phyloP scores from a whole-genome alignment of 2,888 invertebrate genomes.

The Phortica magna region DNA sequence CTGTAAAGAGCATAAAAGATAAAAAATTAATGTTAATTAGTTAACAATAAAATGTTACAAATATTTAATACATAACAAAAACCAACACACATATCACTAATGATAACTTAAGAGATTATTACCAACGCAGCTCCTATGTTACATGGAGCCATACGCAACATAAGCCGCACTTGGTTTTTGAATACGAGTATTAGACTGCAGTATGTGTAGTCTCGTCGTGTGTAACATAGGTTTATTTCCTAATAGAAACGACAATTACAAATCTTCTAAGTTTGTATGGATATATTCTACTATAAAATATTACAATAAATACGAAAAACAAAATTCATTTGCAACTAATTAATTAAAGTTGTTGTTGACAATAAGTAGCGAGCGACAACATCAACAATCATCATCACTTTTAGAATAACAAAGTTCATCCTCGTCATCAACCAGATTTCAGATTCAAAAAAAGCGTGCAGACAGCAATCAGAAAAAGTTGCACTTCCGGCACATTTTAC shows the following conservation, averaged over 20 bases:
- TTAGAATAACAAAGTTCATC: slow-evolving; percentile 27
- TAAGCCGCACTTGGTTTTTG: too few species aligned
- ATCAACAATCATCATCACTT: slow-evolving; percentile 32
- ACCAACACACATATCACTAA: neutral
- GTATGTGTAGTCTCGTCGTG: too few species aligned
- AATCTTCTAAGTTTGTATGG: too few species aligned
- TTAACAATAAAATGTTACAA: neutral
- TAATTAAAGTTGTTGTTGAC: slow-evolving; percentile 19
- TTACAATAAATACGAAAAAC: neutral
- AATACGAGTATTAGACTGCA: too few species aligned
- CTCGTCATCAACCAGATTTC: too few species aligned
- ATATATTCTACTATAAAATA: too few species aligned
- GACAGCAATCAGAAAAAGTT: neutral
- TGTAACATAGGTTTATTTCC: too few species aligned
- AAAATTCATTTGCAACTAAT: slow-evolving; percentile 3
- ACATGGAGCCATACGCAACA: too few species aligned
- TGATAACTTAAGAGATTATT: neutral
- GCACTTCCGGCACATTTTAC: slow-evolving; percentile 16
- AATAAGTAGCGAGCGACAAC: neutral
- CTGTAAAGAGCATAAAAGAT: slow-evolving; percentile 56
- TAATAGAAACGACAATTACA: too few species aligned
- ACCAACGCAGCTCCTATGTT: too few species aligned
- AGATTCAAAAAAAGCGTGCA: slow-evolving; percentile 24
- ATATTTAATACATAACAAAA: neutral
- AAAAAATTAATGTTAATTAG: neutral